Evolutionary conservation across 1,140 invertebrate genomes (phyloP), one percentile per base, ranked within the genome.

Genomic region (Aphaenogaster floridana): DNA sequence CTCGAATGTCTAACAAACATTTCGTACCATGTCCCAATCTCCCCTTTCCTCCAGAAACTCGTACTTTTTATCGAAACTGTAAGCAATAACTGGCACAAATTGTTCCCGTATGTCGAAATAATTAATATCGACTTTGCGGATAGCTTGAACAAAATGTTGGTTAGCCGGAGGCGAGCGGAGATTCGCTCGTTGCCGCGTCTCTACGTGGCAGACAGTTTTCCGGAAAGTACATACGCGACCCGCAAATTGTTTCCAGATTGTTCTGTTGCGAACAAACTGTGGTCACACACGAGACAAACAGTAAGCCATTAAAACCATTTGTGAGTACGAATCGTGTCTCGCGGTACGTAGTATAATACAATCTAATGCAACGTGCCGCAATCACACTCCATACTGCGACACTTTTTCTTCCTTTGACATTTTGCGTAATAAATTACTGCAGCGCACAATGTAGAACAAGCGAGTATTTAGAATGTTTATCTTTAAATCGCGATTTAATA

Each of bases 191-290:
- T 90, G 86, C 89, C 63, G 66, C 39, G 28, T 48, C 63, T 79
- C 64, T 78, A 68, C 68, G 78, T 84, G 57, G 61, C 59, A 85
- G 83, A 90, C 87, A 86, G 90, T 90, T 90, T 80, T 90, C 86
- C 63, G 85, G 59, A 74, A 54, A 61, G 81, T 63, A 84, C 83
- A 88, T 90, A 81, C 42, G 81, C 85, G 90, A 74, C 64, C 72
- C 71, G 87, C 78, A 89, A 90, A 91, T 91, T 88, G 90, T 91
- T 91, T 91, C 77, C 89, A 90, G 78, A 91, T 88, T 91, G 90
- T 90, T 91, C 86, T 63, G 80, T 88, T 86, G 39, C 72, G 78
- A 91, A 89, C 89, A 89, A 91, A 91, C 90, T 80, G 78, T 79
- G 66, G 72, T 83, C 72, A 28, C 83, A 78, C 50, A 76, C 66